Base-by-base conservation (phyloP, 2,888 invertebrate genomes). In the Ormyrus thymus region DNA sequence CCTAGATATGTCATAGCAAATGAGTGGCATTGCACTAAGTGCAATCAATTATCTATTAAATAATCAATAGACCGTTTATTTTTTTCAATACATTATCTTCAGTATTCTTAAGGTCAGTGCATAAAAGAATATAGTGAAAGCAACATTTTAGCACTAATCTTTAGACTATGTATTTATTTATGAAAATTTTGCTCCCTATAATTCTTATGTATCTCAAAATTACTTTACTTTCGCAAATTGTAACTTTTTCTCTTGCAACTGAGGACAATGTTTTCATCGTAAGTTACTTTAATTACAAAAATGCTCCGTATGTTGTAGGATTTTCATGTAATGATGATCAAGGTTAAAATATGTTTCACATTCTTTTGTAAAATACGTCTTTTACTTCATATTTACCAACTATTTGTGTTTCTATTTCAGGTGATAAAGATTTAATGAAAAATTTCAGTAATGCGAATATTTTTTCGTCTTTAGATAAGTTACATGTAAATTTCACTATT, bases 281-380 rank as follows among this genome's bases (percentile, higher is more conserved):
- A 2, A 84, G 84, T 70, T 86, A 86, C 69, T 86, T 86, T 50
- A 62, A 71, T 7, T 80, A 83, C 15, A 86, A 86, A 53, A 71
- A 78, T 15, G 81, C 85, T 15, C 77, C 82, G 3, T 79, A 83
- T 65, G 84, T 86, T 6, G 84, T 84, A 6, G 85, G 85, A 73
- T 86, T 86, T 64, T 85, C 84, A 6, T 86, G 86, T 13, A 82
- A 81, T 9, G 79, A 85, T 61, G 53, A 8, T 3, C 72, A 75
- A 64, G 81, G 86, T 86, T 73, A 48, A 78, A 50, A 71, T 71
- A 29, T 11, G 13, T 50, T 46, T 51, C 48, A n/a, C 1, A 58
- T 58, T 58, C 6, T 15, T 15, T 58, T 58, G 15, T 13, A 29
- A 29, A 29, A 29, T 29, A 29, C 2, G 29, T 29, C 29, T 29